phyloP scores from a whole-genome alignment of 2,797 vertebrate genomes.

The Bradypodion pumilum region DNA sequence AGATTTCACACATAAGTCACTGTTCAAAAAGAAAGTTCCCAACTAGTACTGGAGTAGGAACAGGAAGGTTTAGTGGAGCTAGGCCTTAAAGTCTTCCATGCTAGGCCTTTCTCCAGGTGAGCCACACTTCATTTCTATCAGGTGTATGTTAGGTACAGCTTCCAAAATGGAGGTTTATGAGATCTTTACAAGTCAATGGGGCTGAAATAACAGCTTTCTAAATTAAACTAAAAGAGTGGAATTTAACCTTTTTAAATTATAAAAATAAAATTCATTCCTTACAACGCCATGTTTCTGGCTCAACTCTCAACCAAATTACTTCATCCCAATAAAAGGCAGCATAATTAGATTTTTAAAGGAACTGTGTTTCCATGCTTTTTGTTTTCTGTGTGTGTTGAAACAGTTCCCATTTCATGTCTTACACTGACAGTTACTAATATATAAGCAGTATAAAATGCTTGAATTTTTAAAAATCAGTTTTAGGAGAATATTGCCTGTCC shows the following conservation, averaged over 20 bases:
- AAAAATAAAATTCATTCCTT: not conserved
- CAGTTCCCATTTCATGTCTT: not conserved
- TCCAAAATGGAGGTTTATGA: too few species aligned
- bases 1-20: not conserved
- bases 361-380: not conserved
- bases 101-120: not conserved
- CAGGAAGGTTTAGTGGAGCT: too few species aligned
- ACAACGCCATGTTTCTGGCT: not conserved
- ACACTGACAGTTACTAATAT: slow-evolving; percentile 28
- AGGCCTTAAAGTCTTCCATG: too few species aligned
- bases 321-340: not conserved
- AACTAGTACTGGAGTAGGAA: not conserved
- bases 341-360: not conserved
- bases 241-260: not conserved
- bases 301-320: not conserved
- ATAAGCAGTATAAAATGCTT: slow-evolving; percentile 29
- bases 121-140: too few species aligned
- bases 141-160: too few species aligned
- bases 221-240: not conserved
- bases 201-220: not conserved
- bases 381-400: slow-evolving; percentile 40
- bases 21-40: too few species aligned
- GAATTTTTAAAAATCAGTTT: slow-evolving; percentile 15
- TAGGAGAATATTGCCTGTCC: not conserved
- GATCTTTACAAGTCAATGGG: too few species aligned